Conservation (phyloP, 2,113 vertebrate species). For the Nothocercus nigrocapillus region DNA sequence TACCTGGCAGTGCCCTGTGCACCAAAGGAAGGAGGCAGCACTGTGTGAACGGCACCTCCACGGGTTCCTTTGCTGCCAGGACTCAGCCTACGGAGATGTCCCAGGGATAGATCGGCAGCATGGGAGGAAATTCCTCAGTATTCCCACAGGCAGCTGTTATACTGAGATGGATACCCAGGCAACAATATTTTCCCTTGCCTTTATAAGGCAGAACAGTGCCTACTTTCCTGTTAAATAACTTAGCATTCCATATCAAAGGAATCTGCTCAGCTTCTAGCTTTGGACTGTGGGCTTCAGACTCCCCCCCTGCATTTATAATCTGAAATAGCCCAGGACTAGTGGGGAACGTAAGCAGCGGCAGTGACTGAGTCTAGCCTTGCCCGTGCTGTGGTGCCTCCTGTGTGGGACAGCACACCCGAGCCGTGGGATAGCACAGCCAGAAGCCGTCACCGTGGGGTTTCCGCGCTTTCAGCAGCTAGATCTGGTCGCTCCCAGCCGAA, state of each 20-base stretch:
- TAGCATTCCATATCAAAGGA: not conserved
- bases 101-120: not conserved
- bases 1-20: not conserved
- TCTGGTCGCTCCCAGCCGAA: not conserved
- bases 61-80: fast-evolving
- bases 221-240: not conserved
- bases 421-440: not conserved
- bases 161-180: not conserved
- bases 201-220: no score
- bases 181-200: not conserved
- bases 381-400: not conserved
- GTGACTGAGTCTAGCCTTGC: not conserved
- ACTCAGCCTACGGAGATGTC: not conserved
- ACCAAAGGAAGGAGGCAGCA: not conserved
- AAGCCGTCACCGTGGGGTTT: fast-evolving
- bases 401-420: not conserved
- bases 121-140: fast-evolving
- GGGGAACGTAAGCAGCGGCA: not conserved
- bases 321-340: fast-evolving
- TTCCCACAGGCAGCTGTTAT: not conserved
- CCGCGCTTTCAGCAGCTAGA: not conserved
- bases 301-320: not conserved
- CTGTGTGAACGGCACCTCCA: not conserved
- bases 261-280: not conserved
- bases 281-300: not conserved